Conservation (phyloP, 2,797 vertebrate genomes). For the Galaxias olidus region DNA sequence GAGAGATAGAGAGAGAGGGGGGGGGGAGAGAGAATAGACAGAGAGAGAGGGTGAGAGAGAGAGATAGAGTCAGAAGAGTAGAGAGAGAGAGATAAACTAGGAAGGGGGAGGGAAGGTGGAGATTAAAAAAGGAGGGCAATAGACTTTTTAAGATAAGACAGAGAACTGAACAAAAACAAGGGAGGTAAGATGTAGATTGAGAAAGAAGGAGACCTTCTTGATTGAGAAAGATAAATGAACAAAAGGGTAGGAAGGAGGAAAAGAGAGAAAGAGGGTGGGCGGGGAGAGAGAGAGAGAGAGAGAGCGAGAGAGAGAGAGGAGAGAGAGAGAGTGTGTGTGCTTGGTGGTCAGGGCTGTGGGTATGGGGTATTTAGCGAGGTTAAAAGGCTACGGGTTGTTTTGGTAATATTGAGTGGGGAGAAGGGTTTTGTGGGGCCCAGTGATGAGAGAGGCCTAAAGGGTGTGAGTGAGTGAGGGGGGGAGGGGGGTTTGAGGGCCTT, state of each 20-base stretch:
- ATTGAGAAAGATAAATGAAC: background rate
- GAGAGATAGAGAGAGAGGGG: slow-evolving; percentile 33
- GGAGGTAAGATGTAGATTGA: background rate
- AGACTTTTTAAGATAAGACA: background rate
- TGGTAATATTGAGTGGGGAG: too few relatives aligned
- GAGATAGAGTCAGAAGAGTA: slow-evolving; percentile 35
- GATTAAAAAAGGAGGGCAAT: slow-evolving; percentile 32
- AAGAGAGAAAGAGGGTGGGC: background rate
- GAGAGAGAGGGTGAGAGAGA: background rate
- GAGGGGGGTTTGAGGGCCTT: background rate
- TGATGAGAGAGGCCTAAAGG: too few relatives aligned
- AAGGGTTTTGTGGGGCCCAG: slow-evolving; percentile 36
- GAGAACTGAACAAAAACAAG: background rate
- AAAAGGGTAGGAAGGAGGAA: background rate
- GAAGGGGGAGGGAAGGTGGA: slow-evolving; percentile 48
- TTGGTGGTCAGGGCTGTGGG: slow-evolving; percentile 20
- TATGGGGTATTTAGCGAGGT: too few relatives aligned
- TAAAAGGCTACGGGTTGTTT: too few relatives aligned
- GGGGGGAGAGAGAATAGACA: background rate
- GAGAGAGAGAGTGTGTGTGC: slow-evolving; percentile 49
- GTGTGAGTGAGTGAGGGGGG: too few relatives aligned
- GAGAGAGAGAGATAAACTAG: slow-evolving; percentile 32
- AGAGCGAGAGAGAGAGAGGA: background rate
- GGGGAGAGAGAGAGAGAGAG: slow-evolving; percentile 22
- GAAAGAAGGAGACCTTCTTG: background rate